Evolutionary conservation across 2,113 vertebrate species (phyloP).

Genomic region (Brienomyrus brachyistius): DNA sequence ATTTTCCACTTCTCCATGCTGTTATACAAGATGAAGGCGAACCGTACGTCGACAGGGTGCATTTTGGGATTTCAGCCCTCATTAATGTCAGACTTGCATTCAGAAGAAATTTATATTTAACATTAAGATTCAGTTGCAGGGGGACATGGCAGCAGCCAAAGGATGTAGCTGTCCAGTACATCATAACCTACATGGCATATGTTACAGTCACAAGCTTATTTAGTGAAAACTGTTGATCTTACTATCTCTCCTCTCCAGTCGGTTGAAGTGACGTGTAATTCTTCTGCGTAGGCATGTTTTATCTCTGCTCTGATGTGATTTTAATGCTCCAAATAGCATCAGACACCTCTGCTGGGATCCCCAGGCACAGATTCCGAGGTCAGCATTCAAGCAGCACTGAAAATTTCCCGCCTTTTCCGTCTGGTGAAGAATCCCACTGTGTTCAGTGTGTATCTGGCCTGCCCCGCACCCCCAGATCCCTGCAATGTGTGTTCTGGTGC

Average conservation of each 20-base stretch:
- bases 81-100: neutral
- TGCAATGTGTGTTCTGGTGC: neutral
- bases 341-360: constrained; percentile 10
- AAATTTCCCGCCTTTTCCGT: neutral
- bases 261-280: neutral
- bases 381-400: neutral
- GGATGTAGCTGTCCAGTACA: neutral
- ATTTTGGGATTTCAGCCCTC: neutral
- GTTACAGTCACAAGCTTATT: neutral
- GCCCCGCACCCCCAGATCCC: neutral
- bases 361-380: constrained; percentile 2
- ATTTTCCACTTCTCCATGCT: neutral
- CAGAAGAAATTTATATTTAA: neutral
- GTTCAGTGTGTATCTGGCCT: neutral
- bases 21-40: neutral
- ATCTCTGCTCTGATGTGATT: constrained; percentile 15
- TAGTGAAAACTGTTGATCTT: neutral
- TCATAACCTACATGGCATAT: neutral
- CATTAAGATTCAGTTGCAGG: neutral
- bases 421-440: neutral
- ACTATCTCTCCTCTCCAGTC: neutral
- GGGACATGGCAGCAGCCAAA: no score
- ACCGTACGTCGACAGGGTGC: no score
- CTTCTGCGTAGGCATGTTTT: neutral
- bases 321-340: constrained; percentile 11